phyloP scores from a whole-genome alignment of 2,113 vertebrate genomes.

The Andinoacara biseriatus region DNA sequence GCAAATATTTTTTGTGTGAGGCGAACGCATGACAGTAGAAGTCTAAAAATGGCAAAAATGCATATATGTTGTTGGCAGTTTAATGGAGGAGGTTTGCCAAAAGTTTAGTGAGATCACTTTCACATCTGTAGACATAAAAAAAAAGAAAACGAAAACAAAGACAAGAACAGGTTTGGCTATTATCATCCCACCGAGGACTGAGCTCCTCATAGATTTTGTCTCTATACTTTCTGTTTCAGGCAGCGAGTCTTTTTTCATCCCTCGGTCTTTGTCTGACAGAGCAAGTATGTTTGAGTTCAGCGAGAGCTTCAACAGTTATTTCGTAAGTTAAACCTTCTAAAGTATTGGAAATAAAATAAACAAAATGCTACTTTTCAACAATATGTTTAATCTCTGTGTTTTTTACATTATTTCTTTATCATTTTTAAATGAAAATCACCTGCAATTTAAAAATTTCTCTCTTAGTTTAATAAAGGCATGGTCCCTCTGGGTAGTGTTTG shows the following conservation, averaged over 20 bases:
- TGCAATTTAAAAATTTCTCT: not conserved
- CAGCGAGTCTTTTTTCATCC: constrained; percentile 18
- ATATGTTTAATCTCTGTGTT: not conserved
- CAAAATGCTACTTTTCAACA: not conserved
- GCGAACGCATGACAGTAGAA: not conserved
- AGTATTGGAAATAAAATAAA: not conserved
- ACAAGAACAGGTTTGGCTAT: not conserved
- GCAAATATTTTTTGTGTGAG: not conserved
- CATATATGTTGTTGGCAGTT: not conserved
- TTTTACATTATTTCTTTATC: not conserved
- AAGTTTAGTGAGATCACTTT: not conserved
- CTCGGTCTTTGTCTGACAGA: constrained; percentile 55
- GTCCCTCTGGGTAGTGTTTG: constrained; percentile 65
- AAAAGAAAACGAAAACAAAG: rapidly evolving
- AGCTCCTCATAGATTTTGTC: not conserved
- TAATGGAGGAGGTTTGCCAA: not conserved
- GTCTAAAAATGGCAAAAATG: not conserved
- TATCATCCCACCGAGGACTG: not conserved
- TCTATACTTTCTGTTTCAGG: constrained; percentile 41
- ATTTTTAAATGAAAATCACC: not conserved
- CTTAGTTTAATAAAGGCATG: constrained; percentile 72
- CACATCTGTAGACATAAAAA: not conserved
- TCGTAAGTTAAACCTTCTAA: constrained; percentile 54
- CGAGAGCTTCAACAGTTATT: constrained; percentile 76
- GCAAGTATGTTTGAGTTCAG: constrained; percentile 74